Percentiles rank a stretch among this genome's conserved stretches.
Conservation (phyloP, 2,113 vertebrate species). For the Vulpes ferrilata region DNA sequence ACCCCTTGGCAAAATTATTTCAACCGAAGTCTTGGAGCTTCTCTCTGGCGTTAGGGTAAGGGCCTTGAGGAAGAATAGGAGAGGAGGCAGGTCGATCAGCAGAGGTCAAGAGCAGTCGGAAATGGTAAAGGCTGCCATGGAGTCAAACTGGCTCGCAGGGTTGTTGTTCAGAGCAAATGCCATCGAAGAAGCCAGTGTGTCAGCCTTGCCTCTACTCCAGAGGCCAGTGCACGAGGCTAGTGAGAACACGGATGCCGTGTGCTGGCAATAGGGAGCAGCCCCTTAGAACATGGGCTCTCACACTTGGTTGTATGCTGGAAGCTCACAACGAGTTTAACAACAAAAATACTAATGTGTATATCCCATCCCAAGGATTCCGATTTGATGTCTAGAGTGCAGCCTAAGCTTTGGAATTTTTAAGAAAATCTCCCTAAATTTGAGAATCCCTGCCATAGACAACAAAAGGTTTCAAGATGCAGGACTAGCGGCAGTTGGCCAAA, state of each 20-base stretch:
- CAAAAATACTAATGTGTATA: not conserved
- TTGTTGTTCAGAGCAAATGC: not conserved
- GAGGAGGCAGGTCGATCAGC: rapidly evolving
- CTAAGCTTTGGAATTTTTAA: not conserved
- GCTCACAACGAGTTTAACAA: not conserved
- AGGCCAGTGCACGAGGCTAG: rapidly evolving
- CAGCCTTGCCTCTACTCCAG: too few relatives aligned
- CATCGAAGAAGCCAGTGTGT: rapidly evolving
- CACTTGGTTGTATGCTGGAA: not conserved
- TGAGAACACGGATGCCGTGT: rapidly evolving
- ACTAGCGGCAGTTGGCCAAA: not conserved
- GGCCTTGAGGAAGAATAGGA: not conserved
- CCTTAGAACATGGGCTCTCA: rapidly evolving
- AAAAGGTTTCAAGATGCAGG: not conserved
- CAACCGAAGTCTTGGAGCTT: not conserved
- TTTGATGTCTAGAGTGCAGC: not conserved
- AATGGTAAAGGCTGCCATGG: rapidly evolving
- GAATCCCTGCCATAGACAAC: not conserved
- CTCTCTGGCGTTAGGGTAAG: not conserved
- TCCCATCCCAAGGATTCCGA: not conserved
- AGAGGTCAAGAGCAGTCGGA: not conserved
- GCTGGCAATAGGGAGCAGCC: not conserved
- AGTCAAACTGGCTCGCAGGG: not conserved
- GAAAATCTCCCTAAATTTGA: not conserved
- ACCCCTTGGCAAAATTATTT: not conserved